Evolutionary conservation across 2,888 invertebrate species (phyloP), one percentile per base, ranked within the genome.

Genomic region (Caenorhabditis zanzibari): DNA sequence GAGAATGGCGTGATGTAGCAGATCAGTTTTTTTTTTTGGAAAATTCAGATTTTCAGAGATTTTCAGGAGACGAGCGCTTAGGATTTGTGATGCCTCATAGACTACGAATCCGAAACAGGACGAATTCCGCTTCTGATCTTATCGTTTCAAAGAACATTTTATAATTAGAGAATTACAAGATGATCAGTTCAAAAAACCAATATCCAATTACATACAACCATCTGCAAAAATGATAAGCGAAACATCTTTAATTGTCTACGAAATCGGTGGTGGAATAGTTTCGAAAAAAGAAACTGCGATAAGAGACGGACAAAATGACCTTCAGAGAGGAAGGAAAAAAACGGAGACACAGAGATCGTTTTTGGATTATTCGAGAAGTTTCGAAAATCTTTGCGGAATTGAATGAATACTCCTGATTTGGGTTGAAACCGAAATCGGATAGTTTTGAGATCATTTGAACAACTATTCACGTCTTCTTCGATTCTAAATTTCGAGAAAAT

Each of bases 1-100:
- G 16, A 38, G 26, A 68, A 77, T 77, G 77, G 77, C 77, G 77
- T 77, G 77, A 77, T 77, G 47, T 76, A 61, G 76, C 68, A 61
- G 76, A 69, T 41, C 59, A 49, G 19, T 14, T n/a, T n/a, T n/a
- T n/a, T n/a, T 66, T n/a, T n/a, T n/a, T n/a, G n/a, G n/a, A 10
- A n/a, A 26, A 12, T n/a, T 6, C 5, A 59, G 22, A 24, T 24
- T 32, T 54, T 26, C 24, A 54, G 24, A 54, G 12, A 12, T 22
- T 22, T 52, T 24, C n/a, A 49, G 49, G 19, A 1, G 19, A 19
- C 0, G 19, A 49, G 9, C 16, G 44, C 9, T 44, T n/a, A 16
- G n/a, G 16, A 44, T n/a, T 44, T 32, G 5, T 6, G 32, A 32
- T 32, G 4, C 32, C 7, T 32, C 7, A 32, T 7, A 32, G 32